Conservation (phyloP, 2,113 vertebrate species). For the Ploceus nigricollis region DNA sequence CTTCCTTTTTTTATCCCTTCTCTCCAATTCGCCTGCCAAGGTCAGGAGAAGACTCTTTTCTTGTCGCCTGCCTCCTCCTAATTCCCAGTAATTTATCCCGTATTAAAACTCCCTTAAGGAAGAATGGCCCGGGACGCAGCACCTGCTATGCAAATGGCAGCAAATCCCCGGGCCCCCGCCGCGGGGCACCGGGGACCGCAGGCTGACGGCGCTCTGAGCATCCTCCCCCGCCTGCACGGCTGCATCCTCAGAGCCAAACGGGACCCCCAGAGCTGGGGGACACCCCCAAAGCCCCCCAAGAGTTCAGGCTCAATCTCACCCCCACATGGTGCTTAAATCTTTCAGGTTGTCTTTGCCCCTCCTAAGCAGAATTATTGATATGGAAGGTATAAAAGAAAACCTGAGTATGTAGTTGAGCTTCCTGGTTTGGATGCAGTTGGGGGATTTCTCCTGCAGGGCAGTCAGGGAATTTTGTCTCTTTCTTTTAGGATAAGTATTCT, state of each 20-base stretch:
- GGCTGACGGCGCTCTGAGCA: not conserved
- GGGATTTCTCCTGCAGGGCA: not conserved
- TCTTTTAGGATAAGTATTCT: not conserved
- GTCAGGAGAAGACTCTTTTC: slow-evolving; percentile 55
- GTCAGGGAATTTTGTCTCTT: not conserved
- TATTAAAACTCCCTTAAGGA: slow-evolving; percentile 84
- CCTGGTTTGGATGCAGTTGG: not conserved
- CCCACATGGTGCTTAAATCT: accelerated
- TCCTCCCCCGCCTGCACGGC: not conserved
- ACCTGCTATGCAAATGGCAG: slow-evolving; percentile 86
- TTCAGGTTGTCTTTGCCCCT: not conserved
- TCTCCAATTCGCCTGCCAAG: not conserved
- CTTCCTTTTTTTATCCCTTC: not conserved
- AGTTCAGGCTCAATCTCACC: not conserved
- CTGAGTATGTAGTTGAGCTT: not conserved
- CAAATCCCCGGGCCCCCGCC: slow-evolving; percentile 64
- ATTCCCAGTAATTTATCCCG: slow-evolving; percentile 82
- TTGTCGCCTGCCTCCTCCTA: slow-evolving; percentile 71
- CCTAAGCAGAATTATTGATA: not conserved
- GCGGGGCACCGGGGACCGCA: not conserved
- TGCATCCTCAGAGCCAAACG: not conserved
- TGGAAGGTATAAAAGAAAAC: not conserved
- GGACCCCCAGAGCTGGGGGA: not conserved
- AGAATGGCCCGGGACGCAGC: slow-evolving; percentile 76
- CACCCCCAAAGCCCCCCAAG: not conserved